These are phyloP conservation scores for Hyles lineata DNA, from an alignment of 2,888 invertebrate species.

Conservation along the genomic window DNA sequence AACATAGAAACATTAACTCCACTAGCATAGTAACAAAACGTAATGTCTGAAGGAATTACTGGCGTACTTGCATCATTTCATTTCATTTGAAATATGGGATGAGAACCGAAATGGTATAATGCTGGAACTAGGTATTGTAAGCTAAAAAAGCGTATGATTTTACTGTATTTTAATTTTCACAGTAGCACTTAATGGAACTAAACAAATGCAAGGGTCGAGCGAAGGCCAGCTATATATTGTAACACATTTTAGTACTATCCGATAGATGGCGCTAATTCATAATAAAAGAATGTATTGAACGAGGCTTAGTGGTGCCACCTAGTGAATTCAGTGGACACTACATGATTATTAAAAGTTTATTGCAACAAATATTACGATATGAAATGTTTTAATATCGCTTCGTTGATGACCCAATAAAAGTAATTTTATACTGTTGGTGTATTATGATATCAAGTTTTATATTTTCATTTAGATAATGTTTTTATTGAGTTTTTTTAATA, in stretches of 20 bases:
- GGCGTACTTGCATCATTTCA: too few relatives aligned
- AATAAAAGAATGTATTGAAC: not conserved
- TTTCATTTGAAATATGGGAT: too few relatives aligned
- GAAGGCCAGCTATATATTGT: not conserved
- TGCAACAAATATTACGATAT: not conserved
- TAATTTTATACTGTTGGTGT: too few relatives aligned
- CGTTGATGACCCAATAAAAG: not conserved
- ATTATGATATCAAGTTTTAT: too few relatives aligned
- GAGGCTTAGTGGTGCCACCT: not conserved
- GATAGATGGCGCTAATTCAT: slow-evolving; percentile 5
- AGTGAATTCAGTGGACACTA: not conserved
- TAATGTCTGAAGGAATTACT: not conserved
- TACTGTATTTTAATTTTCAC: too few relatives aligned
- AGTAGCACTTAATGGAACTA: too few relatives aligned
- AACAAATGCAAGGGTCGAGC: too few relatives aligned
- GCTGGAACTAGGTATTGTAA: too few relatives aligned
- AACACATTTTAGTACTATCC: not conserved
- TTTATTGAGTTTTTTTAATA: too few relatives aligned
- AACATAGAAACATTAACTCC: not conserved
- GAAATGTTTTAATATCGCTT: not conserved
- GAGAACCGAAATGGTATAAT: too few relatives aligned
- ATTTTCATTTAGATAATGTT: too few relatives aligned
- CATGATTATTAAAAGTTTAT: not conserved
- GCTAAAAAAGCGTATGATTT: too few relatives aligned
- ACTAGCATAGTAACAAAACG: not conserved